A percentile compares a stretch with the other conserved stretches of the same genome.
Conservation (phyloP, 64 coral and sea anemone genomes). For the Montipora efflorescens region DNA sequence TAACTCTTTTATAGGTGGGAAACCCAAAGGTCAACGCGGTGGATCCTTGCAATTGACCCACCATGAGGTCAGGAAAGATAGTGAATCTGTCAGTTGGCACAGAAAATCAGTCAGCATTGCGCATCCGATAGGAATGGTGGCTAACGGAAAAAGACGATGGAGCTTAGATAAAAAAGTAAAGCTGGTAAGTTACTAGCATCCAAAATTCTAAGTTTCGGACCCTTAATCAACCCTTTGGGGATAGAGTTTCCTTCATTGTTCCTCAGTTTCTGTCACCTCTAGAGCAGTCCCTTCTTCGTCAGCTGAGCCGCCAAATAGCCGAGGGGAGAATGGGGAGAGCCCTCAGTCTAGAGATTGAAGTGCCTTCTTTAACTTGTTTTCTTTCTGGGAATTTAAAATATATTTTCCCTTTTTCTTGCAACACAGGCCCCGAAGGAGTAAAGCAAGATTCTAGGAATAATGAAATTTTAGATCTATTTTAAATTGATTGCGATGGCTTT, state of each 20-base stretch:
- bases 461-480: neutral
- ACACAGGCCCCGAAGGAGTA: neutral
- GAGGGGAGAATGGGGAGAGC: too few relatives aligned
- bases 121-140: neutral
- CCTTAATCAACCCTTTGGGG: too few relatives aligned
- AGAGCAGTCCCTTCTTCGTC: too few relatives aligned
- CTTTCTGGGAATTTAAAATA: too few relatives aligned
- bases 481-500: neutral
- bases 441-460: neutral
- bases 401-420: neutral
- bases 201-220: too few relatives aligned
- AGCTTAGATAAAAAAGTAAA: neutral
- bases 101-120: neutral
- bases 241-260: too few relatives aligned
- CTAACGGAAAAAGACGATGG: neutral
- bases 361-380: too few relatives aligned
- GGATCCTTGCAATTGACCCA: neutral
- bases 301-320: too few relatives aligned
- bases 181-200: neutral
- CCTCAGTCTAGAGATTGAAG: too few relatives aligned
- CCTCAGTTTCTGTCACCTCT: too few relatives aligned
- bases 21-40: neutral
- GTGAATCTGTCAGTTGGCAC: neutral
- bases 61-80: neutral
- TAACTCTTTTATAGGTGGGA: neutral